Base-by-base conservation (phyloP, 2,797 vertebrate species). In the Aeoliscus strigatus region DNA sequence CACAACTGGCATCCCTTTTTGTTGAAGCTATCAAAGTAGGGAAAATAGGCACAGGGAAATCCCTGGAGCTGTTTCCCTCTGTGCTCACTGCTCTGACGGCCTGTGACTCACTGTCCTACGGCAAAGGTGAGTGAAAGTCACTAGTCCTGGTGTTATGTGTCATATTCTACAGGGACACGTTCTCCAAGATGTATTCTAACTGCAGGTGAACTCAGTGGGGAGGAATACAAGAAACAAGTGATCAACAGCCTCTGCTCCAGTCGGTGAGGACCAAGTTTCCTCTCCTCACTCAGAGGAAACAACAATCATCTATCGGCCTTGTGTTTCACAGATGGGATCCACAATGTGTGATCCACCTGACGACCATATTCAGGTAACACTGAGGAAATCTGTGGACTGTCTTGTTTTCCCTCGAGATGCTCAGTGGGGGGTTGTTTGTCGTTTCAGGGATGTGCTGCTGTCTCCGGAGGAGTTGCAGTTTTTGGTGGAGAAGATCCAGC, bases 311-410 rank as follows among this genome's bases (percentile, higher is more conserved):
- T 23, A 2, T 39, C 23, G 29, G 7, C 33, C 1, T 14, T 14
- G 44, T 79, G 51, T 24, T 9, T 50, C 61, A 15, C 82, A 99
- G 96, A 70, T 99, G 96, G 96, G 88, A 93, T 59, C 88, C 88
- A 11, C 88, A 62, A 0, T 88, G 84, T 76, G 91, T 94, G 24
- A 93, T 94, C 62, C 90, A 91, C 21, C 87, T 99, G 60, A 92
- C 92, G 1, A 93, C 93, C 30, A 93, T 98, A 94, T 98, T 98
- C 88, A 93, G 94, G 96, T 97, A 88, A 86, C 18, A 14, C 18
- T 6, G n/a, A n/a, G n/a, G n/a, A n/a, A n/a, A n/a, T n/a, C 18
- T 6, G 3, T 21, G 18, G 18, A 21, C 18, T 21, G 3, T 21
- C 18, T 21, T 21, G 18, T n/a, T n/a, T n/a, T n/a, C n/a, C n/a